Base-by-base conservation (phyloP, 2,113 vertebrate genomes). In the Ciconia stormi region DNA sequence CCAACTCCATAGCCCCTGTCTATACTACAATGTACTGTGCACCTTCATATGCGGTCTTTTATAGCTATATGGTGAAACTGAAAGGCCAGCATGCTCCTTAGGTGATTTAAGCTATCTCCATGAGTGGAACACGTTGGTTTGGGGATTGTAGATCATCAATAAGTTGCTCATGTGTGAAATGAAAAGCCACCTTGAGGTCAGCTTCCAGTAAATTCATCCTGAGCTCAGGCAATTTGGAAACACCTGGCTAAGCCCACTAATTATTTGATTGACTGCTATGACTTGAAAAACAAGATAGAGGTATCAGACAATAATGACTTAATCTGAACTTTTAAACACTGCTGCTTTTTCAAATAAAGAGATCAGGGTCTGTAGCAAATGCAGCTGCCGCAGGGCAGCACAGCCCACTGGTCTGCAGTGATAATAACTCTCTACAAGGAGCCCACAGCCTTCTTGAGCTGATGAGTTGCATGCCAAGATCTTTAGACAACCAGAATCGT, bases 101-200 rank as follows among this genome's bases (percentile, higher is more conserved):
- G 20, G 72, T 85, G 44, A 82, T 92, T 91, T 78, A 78, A 86
- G 13, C 59, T 81, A 16, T 62, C 52, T 84, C 40, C 16, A 1
- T n/a, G 53, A 83, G 32, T 62, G 61, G 42, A 85, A 95, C 78
- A 81, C 0, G 1, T 91, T 93, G 34, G 20, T 88, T 90, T 94
- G 79, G 49, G 32, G 29, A 26, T 46, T 65, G 52, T 69, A 86
- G 91, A 58, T 94, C 83, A 94, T 95, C 90, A 86, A 58, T 91
- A 91, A 93, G n/a, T 95, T 80, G 85, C 63, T 96, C 94, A 58
- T 78, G 90, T 94, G 89, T 96, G 96, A 97, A 97, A 96, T 95
- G 92, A 94, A 96, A 95, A 85, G 59, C 25, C 92, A 86, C 55
- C 36, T 78, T 89, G 82, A 96, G 89, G 89, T 96, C 90, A 93